Evolutionary conservation across 2,797 vertebrate genomes (phyloP).

Genomic region (Manis crassicaudata): DNA sequence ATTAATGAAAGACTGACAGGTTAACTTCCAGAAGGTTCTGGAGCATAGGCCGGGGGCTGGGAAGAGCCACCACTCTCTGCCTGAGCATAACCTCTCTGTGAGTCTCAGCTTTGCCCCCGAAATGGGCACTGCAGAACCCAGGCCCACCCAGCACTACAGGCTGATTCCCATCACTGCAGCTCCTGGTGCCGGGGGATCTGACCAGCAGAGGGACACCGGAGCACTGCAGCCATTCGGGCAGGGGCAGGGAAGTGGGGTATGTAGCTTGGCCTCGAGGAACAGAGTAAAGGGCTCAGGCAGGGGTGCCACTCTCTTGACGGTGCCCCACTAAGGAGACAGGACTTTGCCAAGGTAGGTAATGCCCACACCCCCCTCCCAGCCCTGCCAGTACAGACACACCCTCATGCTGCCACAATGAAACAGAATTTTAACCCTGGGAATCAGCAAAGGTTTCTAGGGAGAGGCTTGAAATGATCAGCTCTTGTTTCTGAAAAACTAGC

Average conservation of each 20-base stretch:
- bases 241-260: rapidly evolving
- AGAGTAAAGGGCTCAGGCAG: background rate
- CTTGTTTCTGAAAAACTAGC: background rate
- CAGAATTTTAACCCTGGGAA: background rate
- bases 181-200: rapidly evolving
- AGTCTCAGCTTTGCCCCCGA: background rate
- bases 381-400: background rate
- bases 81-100: background rate
- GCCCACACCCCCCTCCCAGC: rapidly evolving
- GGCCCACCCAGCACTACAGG: rapidly evolving
- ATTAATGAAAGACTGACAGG: too few species aligned
- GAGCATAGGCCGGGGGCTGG: rapidly evolving
- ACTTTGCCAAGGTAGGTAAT: background rate
- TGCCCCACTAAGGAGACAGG: background rate
- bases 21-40: background rate
- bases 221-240: rapidly evolving
- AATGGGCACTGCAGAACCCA: too few species aligned
- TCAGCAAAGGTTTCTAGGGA: background rate
- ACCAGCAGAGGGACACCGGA: background rate
- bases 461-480: background rate
- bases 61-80: background rate
- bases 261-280: background rate
- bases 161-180: rapidly evolving
- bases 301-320: rapidly evolving
- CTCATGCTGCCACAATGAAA: background rate